These are phyloP conservation scores for Pangasianodon gigas DNA, from an alignment of 2,113 vertebrate genomes.

Conservation along the genomic window DNA sequence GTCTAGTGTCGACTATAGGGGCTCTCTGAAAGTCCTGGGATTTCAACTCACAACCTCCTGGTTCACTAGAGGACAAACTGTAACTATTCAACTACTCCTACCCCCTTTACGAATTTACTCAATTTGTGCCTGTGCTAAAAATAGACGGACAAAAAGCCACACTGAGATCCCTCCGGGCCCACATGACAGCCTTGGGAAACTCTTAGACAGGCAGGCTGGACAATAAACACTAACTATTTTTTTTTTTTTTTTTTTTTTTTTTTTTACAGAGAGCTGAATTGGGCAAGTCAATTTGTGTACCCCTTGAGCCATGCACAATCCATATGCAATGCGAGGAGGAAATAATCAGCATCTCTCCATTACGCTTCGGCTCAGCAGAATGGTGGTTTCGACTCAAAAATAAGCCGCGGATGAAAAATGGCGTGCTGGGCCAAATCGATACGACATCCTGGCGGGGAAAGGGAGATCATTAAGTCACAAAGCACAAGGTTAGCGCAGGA, in stretches of 20 bases:
- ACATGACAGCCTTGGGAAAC: slow-evolving; percentile 11
- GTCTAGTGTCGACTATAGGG: no score
- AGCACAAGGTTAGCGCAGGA: not conserved
- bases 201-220: not conserved
- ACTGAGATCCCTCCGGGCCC: slow-evolving; percentile 53
- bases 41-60: not conserved
- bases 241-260: no score
- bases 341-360: not conserved
- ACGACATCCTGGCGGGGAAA: not conserved
- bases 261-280: not conserved
- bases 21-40: not conserved
- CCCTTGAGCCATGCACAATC: not conserved
- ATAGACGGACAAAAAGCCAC: slow-evolving; percentile 62
- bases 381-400: not conserved
- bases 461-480: not conserved
- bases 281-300: not conserved
- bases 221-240: not conserved
- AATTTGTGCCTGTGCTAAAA: slow-evolving; percentile 57
- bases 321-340: no score
- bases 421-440: not conserved
- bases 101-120: not conserved
- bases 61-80: not conserved
- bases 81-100: not conserved
- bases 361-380: not conserved
- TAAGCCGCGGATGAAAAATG: not conserved